Conservation (phyloP, 2,888 invertebrate species). For the Thereva unica region DNA sequence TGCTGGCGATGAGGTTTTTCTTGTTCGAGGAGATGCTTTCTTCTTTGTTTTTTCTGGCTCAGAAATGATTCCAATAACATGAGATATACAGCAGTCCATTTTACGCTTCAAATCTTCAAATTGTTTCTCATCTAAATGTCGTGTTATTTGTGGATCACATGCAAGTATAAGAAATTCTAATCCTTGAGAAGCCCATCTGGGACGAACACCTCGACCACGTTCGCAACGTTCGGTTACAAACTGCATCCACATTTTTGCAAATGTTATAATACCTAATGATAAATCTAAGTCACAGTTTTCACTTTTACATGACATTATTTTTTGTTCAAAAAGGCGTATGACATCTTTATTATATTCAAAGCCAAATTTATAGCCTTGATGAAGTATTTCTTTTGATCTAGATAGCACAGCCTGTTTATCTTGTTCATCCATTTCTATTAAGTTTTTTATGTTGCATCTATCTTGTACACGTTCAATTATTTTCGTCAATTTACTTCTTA, state of each 20-base stretch:
- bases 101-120: constrained; percentile 77
- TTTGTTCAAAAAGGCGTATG: constrained; percentile 60
- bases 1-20: constrained; percentile 56
- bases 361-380: constrained; percentile 87
- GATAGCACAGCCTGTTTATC: constrained; percentile 67
- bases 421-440: constrained; percentile 52
- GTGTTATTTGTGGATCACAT: constrained; percentile 82
- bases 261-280: constrained; percentile 66
- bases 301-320: constrained; percentile 56
- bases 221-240: constrained; percentile 86
- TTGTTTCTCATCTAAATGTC: constrained; percentile 73
- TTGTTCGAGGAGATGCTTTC: constrained; percentile 56
- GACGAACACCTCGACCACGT: constrained; percentile 76
- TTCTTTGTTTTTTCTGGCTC: constrained; percentile 57
- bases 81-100: constrained; percentile 85
- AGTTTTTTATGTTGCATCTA: constrained; percentile 52
- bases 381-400: constrained; percentile 74
- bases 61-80: constrained; percentile 75
- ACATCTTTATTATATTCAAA: constrained; percentile 73
- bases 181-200: constrained; percentile 88
- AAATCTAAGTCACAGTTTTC: constrained; percentile 57
- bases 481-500: constrained; percentile 57
- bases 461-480: constrained; percentile 55
- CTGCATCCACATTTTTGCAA: constrained; percentile 85
- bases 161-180: constrained; percentile 83